These are phyloP conservation scores for Myotis planiceps DNA, from an alignment of 2,797 vertebrate species.

Conservation along the genomic window DNA sequence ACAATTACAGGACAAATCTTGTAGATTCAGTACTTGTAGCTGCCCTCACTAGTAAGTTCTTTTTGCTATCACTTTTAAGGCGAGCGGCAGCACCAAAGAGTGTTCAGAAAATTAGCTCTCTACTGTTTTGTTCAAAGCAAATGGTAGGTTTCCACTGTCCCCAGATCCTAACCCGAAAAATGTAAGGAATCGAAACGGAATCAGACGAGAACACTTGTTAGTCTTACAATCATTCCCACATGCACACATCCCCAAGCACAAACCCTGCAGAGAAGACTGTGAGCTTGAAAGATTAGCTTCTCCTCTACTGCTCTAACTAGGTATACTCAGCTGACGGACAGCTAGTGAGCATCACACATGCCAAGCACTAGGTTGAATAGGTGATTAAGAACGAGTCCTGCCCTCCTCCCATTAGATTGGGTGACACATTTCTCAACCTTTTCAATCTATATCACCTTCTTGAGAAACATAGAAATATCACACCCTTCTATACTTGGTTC, in stretches of 20 bases:
- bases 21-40: neutral
- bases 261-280: neutral
- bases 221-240: neutral
- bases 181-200: neutral
- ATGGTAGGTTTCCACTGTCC: neutral
- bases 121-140: neutral
- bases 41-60: neutral
- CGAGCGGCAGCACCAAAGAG: neutral
- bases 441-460: neutral
- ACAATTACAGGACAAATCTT: neutral
- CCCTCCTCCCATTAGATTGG: neutral
- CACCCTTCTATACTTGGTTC: neutral
- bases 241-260: neutral
- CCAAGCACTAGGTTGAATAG: neutral
- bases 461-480: constrained; percentile 23
- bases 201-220: neutral
- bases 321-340: neutral
- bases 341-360: neutral
- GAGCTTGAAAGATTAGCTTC: neutral
- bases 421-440: constrained; percentile 19
- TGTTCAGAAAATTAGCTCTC: neutral
- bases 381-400: neutral
- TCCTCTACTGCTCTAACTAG: neutral
- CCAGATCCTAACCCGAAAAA: constrained; percentile 25
- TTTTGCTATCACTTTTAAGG: constrained; percentile 13